Evolutionary conservation across 2,888 invertebrate species (phyloP).

Genomic region (Dendrolimus pini): DNA sequence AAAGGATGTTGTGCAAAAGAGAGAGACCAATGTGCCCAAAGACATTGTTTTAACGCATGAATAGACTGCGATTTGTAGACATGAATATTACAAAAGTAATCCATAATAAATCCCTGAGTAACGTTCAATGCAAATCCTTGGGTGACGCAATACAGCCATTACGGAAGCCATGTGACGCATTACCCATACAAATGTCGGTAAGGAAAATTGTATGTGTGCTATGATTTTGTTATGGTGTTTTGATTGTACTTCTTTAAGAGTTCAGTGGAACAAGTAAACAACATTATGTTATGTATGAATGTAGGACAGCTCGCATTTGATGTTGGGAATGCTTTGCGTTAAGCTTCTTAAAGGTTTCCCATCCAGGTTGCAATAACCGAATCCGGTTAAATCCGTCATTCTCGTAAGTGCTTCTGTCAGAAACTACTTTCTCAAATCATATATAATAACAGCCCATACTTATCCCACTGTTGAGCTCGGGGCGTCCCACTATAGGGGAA

Average conservation of each 20-base stretch:
- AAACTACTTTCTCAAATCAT: no score
- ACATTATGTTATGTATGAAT: no score
- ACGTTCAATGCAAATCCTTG: background rate
- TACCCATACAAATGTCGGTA: background rate
- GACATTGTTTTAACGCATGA: background rate
- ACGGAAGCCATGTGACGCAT: background rate
- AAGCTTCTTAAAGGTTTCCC: no score
- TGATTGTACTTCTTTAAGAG: background rate
- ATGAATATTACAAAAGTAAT: background rate
- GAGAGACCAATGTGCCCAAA: background rate
- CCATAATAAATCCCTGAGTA: background rate
- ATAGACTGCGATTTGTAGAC: background rate
- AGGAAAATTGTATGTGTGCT: background rate
- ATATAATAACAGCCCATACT: no score
- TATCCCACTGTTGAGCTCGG: no score
- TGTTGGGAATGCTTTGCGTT: no score
- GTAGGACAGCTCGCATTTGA: no score
- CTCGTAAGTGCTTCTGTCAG: no score
- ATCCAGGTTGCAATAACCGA: no score
- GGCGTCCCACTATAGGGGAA: no score
- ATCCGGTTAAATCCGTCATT: no score
- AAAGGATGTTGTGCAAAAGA: no score
- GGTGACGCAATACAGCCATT: background rate
- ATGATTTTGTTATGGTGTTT: background rate
- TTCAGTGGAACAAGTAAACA: background rate